These are phyloP conservation scores for Pseudachorutes palmiensis DNA, from an alignment of 1,140 invertebrate species.

Conservation along the genomic window DNA sequence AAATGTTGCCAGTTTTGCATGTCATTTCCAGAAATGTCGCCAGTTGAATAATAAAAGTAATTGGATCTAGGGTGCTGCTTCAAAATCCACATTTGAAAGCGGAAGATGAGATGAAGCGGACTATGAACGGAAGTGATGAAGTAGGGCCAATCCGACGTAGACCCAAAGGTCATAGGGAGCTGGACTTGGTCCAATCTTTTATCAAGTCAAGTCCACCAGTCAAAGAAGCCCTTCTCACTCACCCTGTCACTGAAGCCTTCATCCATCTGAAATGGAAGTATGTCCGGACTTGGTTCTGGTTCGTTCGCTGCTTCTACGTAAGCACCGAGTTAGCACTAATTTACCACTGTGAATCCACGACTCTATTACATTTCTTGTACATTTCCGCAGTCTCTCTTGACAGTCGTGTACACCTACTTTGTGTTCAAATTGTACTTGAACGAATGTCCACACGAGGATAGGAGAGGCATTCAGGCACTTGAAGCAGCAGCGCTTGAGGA, in stretches of 20 bases:
- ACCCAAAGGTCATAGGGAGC: background rate
- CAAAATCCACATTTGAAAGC: background rate
- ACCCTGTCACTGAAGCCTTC: conserved; percentile 24
- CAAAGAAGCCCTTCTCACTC: conserved; percentile 14
- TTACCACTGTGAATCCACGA: too few relatives aligned
- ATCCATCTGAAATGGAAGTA: conserved; percentile 23
- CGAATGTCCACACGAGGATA: conserved; percentile 14
- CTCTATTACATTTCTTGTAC: too few relatives aligned
- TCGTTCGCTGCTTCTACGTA: conserved; percentile 19
- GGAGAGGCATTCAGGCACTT: background rate
- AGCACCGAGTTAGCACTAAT: background rate
- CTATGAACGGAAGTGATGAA: background rate
- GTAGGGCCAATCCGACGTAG: background rate
- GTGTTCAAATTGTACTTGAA: conserved; percentile 14
- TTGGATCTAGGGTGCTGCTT: background rate
- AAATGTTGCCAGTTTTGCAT: too few relatives aligned
- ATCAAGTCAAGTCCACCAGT: background rate
- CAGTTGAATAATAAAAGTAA: background rate
- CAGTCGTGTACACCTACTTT: conserved; percentile 15
- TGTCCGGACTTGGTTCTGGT: conserved; percentile 13
- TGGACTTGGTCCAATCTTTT: background rate
- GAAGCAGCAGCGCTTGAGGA: background rate
- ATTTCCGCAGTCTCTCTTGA: conserved; percentile 4
- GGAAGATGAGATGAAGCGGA: background rate
- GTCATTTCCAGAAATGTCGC: background rate